phyloP scores from a whole-genome alignment of 2,888 invertebrate species.

The Gnatocerus cornutus region DNA sequence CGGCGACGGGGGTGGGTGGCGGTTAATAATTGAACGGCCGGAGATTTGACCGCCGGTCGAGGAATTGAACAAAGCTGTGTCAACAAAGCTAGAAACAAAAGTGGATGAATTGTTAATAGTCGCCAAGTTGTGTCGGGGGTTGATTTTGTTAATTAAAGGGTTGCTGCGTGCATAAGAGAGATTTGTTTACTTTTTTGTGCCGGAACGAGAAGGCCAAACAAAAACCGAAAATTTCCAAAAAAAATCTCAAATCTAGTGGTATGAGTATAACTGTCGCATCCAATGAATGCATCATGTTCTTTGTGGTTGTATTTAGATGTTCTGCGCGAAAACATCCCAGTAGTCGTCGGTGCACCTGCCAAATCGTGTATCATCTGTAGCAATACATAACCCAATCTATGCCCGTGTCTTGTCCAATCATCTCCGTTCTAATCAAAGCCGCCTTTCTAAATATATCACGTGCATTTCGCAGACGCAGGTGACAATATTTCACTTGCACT shows the following conservation, averaged over 20 bases:
- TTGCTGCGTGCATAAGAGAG: constrained; percentile 33
- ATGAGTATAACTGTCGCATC: constrained; percentile 1
- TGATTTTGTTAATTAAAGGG: constrained; percentile 48
- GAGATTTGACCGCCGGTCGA: constrained; percentile 56
- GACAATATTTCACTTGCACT: constrained; percentile 37
- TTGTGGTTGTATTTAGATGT: constrained; percentile 45
- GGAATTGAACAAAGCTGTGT: constrained; percentile 58
- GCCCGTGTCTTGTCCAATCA: constrained; percentile 61
- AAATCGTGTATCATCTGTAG: constrained; percentile 62
- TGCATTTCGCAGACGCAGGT: constrained; percentile 41
- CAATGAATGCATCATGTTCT: constrained; percentile 32
- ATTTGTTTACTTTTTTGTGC: constrained; percentile 42
- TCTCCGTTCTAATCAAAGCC: constrained; percentile 65
- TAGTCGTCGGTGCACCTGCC: constrained; percentile 59
- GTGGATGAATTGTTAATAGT: constrained; percentile 47
- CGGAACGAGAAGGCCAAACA: no score
- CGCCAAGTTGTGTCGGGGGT: constrained; percentile 42
- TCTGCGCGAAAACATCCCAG: constrained; percentile 30
- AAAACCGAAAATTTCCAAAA: no score
- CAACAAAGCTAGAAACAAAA: constrained; percentile 44
- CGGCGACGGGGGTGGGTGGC: neutral
- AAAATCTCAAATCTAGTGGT: neutral
- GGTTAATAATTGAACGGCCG: constrained; percentile 39
- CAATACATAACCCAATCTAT: constrained; percentile 60
- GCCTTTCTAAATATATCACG: constrained; percentile 60